phyloP scores from a whole-genome alignment of 2,888 invertebrate genomes.

The Melanostoma scalare region DNA sequence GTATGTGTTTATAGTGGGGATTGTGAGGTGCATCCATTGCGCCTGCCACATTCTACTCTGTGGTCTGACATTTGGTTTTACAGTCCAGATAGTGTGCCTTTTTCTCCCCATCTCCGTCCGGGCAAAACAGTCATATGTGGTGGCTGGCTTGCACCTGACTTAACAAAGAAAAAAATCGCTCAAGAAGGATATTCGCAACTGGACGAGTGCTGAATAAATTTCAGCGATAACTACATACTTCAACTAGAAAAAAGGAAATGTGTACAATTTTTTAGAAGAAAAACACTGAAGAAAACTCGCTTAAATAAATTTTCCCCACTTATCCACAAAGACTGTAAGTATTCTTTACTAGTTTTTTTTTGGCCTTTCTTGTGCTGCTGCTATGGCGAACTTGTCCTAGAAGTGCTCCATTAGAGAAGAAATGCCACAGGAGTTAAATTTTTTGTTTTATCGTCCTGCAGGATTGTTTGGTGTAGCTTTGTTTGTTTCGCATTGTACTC shows the following conservation, averaged over 20 bases:
- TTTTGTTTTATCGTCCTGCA: constrained; percentile 60
- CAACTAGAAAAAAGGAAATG: constrained; percentile 60
- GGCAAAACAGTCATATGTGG: constrained; percentile 29
- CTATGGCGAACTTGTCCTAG: constrained; percentile 19
- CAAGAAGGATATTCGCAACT: neutral
- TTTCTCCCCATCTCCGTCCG: neutral
- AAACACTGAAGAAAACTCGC: constrained; percentile 46
- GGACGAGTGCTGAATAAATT: constrained; percentile 69
- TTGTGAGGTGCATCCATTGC: constrained; percentile 61
- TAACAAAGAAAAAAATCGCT: constrained; percentile 27
- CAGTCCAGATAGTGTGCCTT: constrained; percentile 46
- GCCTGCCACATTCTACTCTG: constrained; percentile 47
- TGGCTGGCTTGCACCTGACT: constrained; percentile 14
- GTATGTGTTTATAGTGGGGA: constrained; percentile 15
- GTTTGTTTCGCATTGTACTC: constrained; percentile 16
- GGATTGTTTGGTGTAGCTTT: constrained; percentile 25
- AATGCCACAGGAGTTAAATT: constrained; percentile 55
- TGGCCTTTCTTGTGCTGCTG: neutral
- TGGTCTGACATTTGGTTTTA: constrained; percentile 66
- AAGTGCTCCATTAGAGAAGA: constrained; percentile 42
- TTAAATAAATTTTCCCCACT: constrained; percentile 58
- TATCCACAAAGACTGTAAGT: constrained; percentile 47
- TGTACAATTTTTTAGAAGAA: constrained; percentile 60
- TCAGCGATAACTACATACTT: constrained; percentile 46
- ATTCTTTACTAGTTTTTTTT: constrained; percentile 15